Evolutionary conservation across 92 coral and sea anemone genomes (phyloP).

Genomic region (Anthopleura xanthogrammica): DNA sequence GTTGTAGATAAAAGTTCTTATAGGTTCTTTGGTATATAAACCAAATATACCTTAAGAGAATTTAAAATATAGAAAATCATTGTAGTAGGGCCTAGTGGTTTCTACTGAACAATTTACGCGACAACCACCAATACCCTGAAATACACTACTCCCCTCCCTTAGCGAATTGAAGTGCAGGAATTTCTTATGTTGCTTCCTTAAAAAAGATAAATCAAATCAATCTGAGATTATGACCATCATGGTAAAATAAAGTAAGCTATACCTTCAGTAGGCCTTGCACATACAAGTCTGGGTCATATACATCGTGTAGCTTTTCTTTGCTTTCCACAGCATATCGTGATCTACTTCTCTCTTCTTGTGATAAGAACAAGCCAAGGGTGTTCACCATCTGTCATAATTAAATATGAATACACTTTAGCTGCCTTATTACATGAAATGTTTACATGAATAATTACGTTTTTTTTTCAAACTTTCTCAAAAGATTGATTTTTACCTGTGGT

Average conservation of each 20-base stretch:
- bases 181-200: not conserved
- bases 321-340: constrained; percentile 81
- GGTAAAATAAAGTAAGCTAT: not conserved
- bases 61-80: too few species aligned
- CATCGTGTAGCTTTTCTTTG: constrained; percentile 26
- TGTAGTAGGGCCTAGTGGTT: too few species aligned
- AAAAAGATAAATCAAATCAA: not conserved
- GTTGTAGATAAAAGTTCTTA: too few species aligned
- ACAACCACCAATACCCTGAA: too few species aligned
- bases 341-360: constrained; percentile 77
- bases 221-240: not conserved
- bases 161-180: not conserved
- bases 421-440: too few species aligned
- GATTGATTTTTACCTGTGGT: too few species aligned
- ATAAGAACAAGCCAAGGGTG: constrained; percentile 82
- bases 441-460: too few species aligned
- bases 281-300: constrained; percentile 81
- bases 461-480: too few species aligned
- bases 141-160: too few species aligned
- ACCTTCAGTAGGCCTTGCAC: constrained; percentile 95
- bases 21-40: too few species aligned
- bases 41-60: too few species aligned
- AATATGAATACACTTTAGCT: not conserved
- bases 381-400: constrained; percentile 77
- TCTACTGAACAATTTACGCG: too few species aligned